Base-by-base conservation (phyloP, 2,888 invertebrate species). In the Dione vanillae region DNA sequence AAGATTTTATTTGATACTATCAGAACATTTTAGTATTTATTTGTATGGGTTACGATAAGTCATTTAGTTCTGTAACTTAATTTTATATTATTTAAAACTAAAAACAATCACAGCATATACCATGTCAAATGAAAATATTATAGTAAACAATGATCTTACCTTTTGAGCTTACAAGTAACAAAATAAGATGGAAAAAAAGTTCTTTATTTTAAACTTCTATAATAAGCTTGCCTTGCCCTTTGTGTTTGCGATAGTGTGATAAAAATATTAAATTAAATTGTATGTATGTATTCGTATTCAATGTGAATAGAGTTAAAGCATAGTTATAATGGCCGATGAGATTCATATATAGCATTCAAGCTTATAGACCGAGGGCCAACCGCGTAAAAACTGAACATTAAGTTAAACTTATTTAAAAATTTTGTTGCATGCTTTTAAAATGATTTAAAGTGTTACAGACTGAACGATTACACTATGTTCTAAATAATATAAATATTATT, bases 231-330 rank as follows among this genome's bases (percentile, higher is more conserved):
- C 67, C 43, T 62, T 65, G 67, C 65, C 14, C 16, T 45, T 71
- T 71, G 14, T 52, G 19, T 69, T 74, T 51, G 61, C 61, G 35
- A 61, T 61, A 65, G 61, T 68, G 69, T 61, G 49, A 67, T 61
- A 61, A n/a, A 66, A 14, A 49, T 67, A 40, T 67, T 59, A 75
- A 68, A 67, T 72, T 65, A 74, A 87, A 85, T 80, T 88, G 83
- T 88, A 87, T 87, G 37, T 90, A 87, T 86, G 86, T 83, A 77
- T 70, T 87, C 91, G 90, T 92, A 91, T 91, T 91, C 89, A 87
- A 90, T 90, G 88, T 87, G 77, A 87, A 83, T 91, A 91, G 89
- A 86, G 85, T 87, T 87, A 87, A 70, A 71, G 70, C 70, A 64
- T 75, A 75, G 72, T 71, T 54, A 65, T 70, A 72, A 65, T 70